Percentiles rank a stretch among this genome's conserved stretches.
Evolutionary conservation across 2,888 invertebrate genomes (phyloP).

Genomic region (Stenichneumon culpator): DNA sequence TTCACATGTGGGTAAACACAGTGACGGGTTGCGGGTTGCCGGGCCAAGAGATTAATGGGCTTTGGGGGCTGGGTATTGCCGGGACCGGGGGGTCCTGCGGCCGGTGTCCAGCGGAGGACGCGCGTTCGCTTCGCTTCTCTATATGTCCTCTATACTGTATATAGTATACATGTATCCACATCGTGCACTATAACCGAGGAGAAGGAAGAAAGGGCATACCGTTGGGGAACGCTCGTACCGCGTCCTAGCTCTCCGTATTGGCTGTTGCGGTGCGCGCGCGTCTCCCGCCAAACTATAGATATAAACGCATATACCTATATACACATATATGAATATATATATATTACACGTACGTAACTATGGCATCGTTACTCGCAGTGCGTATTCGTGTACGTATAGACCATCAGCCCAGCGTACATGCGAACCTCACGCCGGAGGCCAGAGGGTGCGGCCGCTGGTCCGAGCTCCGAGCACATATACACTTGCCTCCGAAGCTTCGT

Average conservation of each 20-base stretch:
- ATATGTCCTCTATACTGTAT: not conserved
- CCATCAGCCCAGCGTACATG: conserved; percentile 57
- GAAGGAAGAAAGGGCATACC: conserved; percentile 40
- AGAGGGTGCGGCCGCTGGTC: conserved; percentile 81
- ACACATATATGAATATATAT: conserved; percentile 6
- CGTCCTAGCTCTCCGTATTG: conserved; percentile 60
- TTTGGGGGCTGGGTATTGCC: conserved; percentile 78
- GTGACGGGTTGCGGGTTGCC: conserved; percentile 85
- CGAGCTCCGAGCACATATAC: conserved; percentile 74
- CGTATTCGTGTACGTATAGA: conserved; percentile 48
- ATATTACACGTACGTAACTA: conserved; percentile 37
- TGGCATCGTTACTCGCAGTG: conserved; percentile 52
- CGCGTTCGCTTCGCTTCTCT: conserved; percentile 43
- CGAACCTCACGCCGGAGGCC: conserved; percentile 63
- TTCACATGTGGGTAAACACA: conserved; percentile 85
- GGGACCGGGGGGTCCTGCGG: conserved; percentile 65
- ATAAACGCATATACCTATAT: not conserved
- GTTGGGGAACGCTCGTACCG: conserved; percentile 41
- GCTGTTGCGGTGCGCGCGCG: conserved; percentile 47
- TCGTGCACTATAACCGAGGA: conserved; percentile 27
- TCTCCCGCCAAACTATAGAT: conserved; percentile 14
- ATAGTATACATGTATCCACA: conserved; percentile 6
- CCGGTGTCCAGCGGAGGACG: conserved; percentile 56
- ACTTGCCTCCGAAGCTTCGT: conserved; percentile 70
- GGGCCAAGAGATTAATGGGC: conserved; percentile 84